Percentiles rank a stretch among this genome's conserved stretches.
Evolutionary conservation across 2,113 vertebrate species (phyloP).

Genomic region (Megalops atlanticus): DNA sequence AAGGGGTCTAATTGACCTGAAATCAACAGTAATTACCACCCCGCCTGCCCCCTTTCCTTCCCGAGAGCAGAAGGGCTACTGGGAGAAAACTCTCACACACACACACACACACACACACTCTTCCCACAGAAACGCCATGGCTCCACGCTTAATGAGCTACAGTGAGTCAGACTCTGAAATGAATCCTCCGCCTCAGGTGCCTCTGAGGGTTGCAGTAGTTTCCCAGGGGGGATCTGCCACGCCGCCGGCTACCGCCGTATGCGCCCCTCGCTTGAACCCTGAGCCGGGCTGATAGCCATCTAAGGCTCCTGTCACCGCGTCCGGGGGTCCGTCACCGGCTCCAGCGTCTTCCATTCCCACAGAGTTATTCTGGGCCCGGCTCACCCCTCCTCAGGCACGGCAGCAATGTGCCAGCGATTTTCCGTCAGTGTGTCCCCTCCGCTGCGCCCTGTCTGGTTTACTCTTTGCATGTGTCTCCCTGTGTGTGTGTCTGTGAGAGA

Average conservation of each 20-base stretch:
- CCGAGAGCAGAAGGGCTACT: constrained; percentile 44
- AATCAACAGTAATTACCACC: constrained; percentile 67
- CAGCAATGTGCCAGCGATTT: neutral
- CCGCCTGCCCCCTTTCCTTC: constrained; percentile 65
- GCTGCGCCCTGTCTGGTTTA: neutral
- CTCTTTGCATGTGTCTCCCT: neutral
- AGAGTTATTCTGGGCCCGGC: neutral
- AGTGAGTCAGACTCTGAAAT: constrained; percentile 38
- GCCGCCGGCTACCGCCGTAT: neutral
- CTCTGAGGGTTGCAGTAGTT: constrained; percentile 35
- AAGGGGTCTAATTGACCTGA: constrained; percentile 63
- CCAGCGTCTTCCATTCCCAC: neutral
- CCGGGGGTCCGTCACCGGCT: neutral
- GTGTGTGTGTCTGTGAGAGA: neutral
- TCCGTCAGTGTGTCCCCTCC: neutral
- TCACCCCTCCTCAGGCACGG: neutral
- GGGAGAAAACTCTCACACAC: constrained; percentile 37
- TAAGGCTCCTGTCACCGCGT: constrained; percentile 10
- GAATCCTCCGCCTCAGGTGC: neutral
- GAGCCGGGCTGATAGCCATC: constrained; percentile 51
- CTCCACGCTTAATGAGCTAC: constrained; percentile 33
- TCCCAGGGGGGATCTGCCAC: neutral
- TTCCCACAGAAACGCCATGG: constrained; percentile 50
- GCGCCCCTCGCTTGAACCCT: constrained; percentile 35
- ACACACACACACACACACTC: no score